Evolutionary conservation across 2,797 vertebrate species (phyloP).

Genomic region (Aotus griseimembra): DNA sequence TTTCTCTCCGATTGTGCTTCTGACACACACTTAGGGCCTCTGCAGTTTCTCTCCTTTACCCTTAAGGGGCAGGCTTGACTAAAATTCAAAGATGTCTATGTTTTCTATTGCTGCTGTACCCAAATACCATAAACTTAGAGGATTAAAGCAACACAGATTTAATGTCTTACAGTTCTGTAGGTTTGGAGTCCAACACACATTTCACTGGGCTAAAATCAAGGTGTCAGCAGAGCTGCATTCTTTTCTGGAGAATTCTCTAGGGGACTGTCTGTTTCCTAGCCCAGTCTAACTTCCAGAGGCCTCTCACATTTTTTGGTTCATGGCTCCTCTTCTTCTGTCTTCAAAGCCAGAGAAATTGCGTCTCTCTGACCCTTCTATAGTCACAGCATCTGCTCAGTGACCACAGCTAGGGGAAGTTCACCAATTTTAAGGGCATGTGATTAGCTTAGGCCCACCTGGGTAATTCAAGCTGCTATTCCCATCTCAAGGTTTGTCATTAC

Average conservation of each 20-base stretch:
- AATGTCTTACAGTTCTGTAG: background rate
- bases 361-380: background rate
- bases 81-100: background rate
- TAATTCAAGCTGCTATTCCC: background rate
- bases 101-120: background rate
- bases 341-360: background rate
- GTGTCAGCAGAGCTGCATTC: background rate
- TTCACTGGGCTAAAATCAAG: background rate
- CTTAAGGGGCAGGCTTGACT: slow-evolving; percentile 13
- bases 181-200: background rate
- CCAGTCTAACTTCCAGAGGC: background rate
- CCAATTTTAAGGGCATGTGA: background rate
- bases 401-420: background rate
- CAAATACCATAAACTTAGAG: background rate
- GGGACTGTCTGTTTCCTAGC: background rate
- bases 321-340: background rate
- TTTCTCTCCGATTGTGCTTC: background rate
- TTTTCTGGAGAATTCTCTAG: background rate
- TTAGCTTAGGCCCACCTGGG: background rate
- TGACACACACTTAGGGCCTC: background rate
- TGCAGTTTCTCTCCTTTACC: background rate
- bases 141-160: background rate
- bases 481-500: background rate
- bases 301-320: background rate
- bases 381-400: background rate